Base-by-base conservation (phyloP, 2,888 invertebrate species). In the Drosophila nr. medialis region DNA sequence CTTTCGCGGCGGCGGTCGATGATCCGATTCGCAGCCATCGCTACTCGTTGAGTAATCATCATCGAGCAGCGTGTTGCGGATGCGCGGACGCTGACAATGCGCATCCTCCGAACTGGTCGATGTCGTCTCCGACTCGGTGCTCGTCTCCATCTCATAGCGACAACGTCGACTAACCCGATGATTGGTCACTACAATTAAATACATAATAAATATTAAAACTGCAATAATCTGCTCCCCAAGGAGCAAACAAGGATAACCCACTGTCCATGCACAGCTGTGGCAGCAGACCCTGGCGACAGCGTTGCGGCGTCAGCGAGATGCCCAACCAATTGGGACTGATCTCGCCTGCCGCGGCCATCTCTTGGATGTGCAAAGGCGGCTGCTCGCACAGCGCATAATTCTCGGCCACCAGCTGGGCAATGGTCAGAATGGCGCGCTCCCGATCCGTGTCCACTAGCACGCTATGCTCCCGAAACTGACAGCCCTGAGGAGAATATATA, bases 381-480 rank as follows among this genome's bases (percentile, higher is more conserved):
- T 68, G 67, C 61, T 93, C 92, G 36, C 86, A 91, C 38, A 93
- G 67, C 13, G 91, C 91, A 67, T 88, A 89, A 38, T 92, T 91
- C 70, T 93, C 93, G 0, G 86, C 85, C 21, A 92, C 92, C 29
- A 93, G 81, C 77, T 93, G 93, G 2, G 90, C 87, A 48, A 93
- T 91, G 34, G 91, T 86, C 24, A 96, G 93, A 51, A 96, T 94
- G 1, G 95, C 95, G 18, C 95, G 94, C 85, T 97, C 96, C 6
- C 94, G 93, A 67, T 96, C 95, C 21, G 94, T 94, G 54, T 94
- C 94, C 68, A 96, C 94, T 75, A 95, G 94, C 2, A 96, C 94
- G 54, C 94, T 93, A 92, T 96, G 96, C 89, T 96, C 96, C 29
- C 95, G 94, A 91, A 95, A 96, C 89, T 96, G 95, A 77, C 96